Evolutionary conservation across 1,140 invertebrate genomes (phyloP), one percentile per base, ranked within the genome.

Genomic region (Linepithema humile): DNA sequence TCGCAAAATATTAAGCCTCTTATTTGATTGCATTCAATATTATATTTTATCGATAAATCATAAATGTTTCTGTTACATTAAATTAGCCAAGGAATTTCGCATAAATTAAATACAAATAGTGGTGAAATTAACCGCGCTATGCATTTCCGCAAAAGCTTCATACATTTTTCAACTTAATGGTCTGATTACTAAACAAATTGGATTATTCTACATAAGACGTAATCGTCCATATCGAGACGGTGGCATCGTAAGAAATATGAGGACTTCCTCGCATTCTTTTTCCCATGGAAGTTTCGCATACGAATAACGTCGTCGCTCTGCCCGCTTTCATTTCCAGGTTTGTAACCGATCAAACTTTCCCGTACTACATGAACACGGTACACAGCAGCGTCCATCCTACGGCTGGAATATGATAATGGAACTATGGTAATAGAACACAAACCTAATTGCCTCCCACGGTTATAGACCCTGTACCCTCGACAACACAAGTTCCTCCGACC

Each of bases 381-480:
- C 23, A n/a, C n/a, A 10, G 3, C 9, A 43, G 38, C 45, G 60
- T 65, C 45, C 45, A 78, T 65, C 73, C n/a, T 20, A 57, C 9
- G 67, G 32, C n/a, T 50, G 20, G 12, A 17, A 23, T 67, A 55
- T 26, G 10, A 29, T 15, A n/a, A n/a, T n/a, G n/a, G n/a, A n/a
- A 65, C 32, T 77, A 23, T 12, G 20, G 43, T 65, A 50, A 65
- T 50, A 77, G 62, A 2, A 80, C 35, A 32, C 38, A 69, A 20
- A 55, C 64, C 35, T 57, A 80, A 80, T 80, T 80, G 23, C 48
- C 64, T 70, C 50, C 26, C 64, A 43, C 64, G 75, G 17, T 80
- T 55, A 70, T 43, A 55, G 35, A 69, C 23, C 20, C 26, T 29
- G 23, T 43, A 23, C 2, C 35, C 35, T 40, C 32, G 17, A 17